Base-by-base conservation (phyloP, 2,888 invertebrate species). In the Drosophila ezoana region DNA sequence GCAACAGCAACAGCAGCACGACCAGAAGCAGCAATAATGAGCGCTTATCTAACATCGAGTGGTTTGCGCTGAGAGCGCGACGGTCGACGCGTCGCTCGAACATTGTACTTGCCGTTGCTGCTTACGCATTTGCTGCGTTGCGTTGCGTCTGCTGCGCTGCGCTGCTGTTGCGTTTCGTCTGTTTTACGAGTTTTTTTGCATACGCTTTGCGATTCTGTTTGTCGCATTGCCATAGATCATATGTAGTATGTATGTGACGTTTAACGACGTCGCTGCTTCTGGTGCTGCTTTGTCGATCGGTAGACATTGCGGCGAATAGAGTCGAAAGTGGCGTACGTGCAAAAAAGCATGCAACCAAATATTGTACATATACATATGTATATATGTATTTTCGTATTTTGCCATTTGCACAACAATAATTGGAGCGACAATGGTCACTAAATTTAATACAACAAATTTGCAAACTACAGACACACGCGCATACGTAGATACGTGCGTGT, bases 291-390 rank as follows among this genome's bases (percentile, higher is more conserved):
- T 57, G 43, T 40, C 62, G 35, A 32, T 51, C 60, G 44, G 28
- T 38, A 65, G 64, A 65, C 71, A 54, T 41, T 77, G 69, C 52
- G 68, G 72, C 70, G 75, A 88, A 76, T 76, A 65, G 53, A 69
- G 60, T 41, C 43, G 35, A 71, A 62, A 79, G 65, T 91, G 91
- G 91, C 90, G 90, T 91, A 91, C 91, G 91, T 91, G 91, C 90
- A 75, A 90, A 91, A 90, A 90, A 85, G 87, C 91, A 91, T 91
- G 92, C 91, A 89, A 76, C 74, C 87, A 66, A 84, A 84, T 75
- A 83, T 69, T 77, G 14, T 40, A 62, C 28, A 43, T 23, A 56
- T 14, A 40, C 20, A 53, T 40, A 51, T 18, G 33, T n/a, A 54
- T 28, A 41, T 18, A 58, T 3, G 41, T 35, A 47, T 11, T 8